Base-by-base conservation (phyloP, 2,888 invertebrate genomes). In the Cerceris ruficornis region DNA sequence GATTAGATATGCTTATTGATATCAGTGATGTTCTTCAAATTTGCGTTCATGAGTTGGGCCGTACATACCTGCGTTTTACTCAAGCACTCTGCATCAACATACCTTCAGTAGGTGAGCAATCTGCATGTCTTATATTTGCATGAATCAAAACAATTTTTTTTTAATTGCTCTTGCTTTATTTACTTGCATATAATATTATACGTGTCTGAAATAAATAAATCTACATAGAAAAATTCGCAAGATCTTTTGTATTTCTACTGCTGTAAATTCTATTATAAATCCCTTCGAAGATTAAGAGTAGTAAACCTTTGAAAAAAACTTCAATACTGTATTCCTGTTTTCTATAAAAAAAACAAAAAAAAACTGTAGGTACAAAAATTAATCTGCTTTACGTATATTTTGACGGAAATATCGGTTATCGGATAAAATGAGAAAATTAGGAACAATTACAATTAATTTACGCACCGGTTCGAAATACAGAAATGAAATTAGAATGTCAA, bases 11-110 rank as follows among this genome's bases (percentile, higher is more conserved):
- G 92, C 94, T 99, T 67, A 97, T 99, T 89, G 99, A 99, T 92
- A 98, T 99, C 82, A 98, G 98, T 93, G 99, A 99, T 93, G 96
- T 98, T n/a, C 95, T 98, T 43, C 96, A 98, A 94, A 98, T 98
- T 86, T 98, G 98, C 93, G 98, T 99, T 69, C 99, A 98, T 92
- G 98, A 98, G 92, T 93, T 99, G 50, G 99, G 99, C 65, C 95
- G 98, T 72, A 98, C 98, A 0, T 98, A 98, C 91, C 94, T 98
- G 87, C 96, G 96, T 89, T 93, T 99, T 69, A 96, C 98, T 0
- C 95, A 97, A 90, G 97, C 97, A 46, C 93, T 99, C 13, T 97
- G 97, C 91, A 97, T 99, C 87, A 97, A 96, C 89, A 96, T 97
- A 90, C 98, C 98, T 79, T 96, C 97, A 62, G 95, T 97, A 84